Evolutionary conservation across 1,140 invertebrate genomes (phyloP).

Genomic region (Drosophila lacertosa): DNA sequence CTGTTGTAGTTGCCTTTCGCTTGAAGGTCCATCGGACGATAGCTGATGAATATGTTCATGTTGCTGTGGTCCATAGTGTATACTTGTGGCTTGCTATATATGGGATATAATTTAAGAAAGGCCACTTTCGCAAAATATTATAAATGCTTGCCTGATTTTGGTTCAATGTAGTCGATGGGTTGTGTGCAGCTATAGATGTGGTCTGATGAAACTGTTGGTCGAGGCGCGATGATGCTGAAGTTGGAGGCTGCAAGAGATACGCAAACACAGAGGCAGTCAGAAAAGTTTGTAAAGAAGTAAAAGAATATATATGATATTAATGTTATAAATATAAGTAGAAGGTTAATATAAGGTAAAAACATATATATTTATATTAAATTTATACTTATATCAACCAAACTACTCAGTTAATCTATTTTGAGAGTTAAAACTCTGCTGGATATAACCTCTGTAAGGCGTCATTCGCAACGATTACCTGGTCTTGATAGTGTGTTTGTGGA

Average conservation of each 20-base stretch:
- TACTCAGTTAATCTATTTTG: too few species aligned
- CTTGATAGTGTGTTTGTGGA: conserved; percentile 30
- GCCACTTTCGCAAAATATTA: neutral
- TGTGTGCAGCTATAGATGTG: conserved; percentile 13
- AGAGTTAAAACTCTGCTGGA: too few species aligned
- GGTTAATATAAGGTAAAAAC: too few species aligned
- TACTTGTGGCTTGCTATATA: conserved; percentile 22
- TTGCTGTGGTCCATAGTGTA: conserved; percentile 22
- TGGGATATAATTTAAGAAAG: neutral
- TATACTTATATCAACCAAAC: neutral
- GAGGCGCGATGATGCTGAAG: conserved; percentile 17
- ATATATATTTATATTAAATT: too few species aligned
- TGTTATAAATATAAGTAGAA: too few species aligned
- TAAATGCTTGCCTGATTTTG: conserved; percentile 17
- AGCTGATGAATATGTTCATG: conserved; percentile 28
- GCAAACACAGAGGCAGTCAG: too few species aligned
- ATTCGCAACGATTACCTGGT: conserved; percentile 31
- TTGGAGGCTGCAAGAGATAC: conserved; percentile 9
- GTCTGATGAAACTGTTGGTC: conserved; percentile 22
- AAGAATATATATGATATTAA: too few species aligned
- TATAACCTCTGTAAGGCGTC: neutral
- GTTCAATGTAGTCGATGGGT: conserved; percentile 11
- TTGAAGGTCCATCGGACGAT: neutral
- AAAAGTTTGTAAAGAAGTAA: too few species aligned
- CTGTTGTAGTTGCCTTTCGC: conserved; percentile 6